Evolutionary conservation across 2,113 vertebrate genomes (phyloP).

Genomic region (Cavia porcellus): DNA sequence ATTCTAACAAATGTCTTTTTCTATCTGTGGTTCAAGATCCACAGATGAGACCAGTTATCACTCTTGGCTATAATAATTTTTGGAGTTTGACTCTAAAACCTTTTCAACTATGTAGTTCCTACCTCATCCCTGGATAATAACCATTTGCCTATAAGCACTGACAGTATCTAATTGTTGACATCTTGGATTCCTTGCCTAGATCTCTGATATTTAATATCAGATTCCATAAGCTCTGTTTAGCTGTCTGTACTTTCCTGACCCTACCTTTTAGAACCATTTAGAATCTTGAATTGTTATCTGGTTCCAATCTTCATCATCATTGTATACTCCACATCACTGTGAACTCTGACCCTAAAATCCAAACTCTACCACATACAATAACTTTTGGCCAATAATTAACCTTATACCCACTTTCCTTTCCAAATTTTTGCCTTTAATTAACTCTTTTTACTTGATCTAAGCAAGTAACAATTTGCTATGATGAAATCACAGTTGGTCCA

Average conservation of each 20-base stretch:
- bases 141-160: not conserved
- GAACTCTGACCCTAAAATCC: not conserved
- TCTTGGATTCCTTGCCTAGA: not conserved
- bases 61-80: not conserved
- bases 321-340: not conserved
- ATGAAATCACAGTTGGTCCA: not conserved
- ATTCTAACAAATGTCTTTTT: conserved; percentile 23
- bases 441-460: not conserved
- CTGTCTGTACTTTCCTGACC: not conserved
- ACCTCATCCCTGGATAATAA: not conserved
- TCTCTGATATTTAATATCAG: not conserved
- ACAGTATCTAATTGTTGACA: not conserved
- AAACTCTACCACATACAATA: not conserved
- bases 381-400: not conserved
- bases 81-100: not conserved
- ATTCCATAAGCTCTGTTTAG: not conserved
- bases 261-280: not conserved
- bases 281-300: not conserved
- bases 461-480: not conserved
- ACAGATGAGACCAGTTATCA: not conserved
- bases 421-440: not conserved
- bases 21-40: not conserved
- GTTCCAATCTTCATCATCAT: not conserved
- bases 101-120: not conserved
- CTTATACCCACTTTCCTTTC: not conserved